Evolutionary conservation across 2,113 vertebrate species (phyloP), one percentile per base, ranked within the genome.

Genomic region (Strix aluco): DNA sequence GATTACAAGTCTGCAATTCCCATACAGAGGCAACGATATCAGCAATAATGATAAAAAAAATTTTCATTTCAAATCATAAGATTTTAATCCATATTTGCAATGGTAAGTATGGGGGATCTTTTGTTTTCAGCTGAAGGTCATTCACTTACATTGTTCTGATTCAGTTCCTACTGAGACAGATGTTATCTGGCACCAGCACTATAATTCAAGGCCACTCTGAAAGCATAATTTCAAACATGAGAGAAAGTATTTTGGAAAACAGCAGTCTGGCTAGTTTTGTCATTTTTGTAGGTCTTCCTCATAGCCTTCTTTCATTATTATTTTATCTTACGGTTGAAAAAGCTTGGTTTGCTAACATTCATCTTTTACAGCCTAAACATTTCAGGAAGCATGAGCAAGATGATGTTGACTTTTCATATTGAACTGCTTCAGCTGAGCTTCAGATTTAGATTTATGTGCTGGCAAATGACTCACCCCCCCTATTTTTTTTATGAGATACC

Each of bases 401-500:
- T 75, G 27, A 63, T 18, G 4, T 29, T 81, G 52, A 54, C 77
- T 88, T 90, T 73, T 54, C 46, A 90, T 49, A 46, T 19, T 85
- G 20, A 8, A 34, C 36, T 74, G 59, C 36, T 96, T 94, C 61
- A 82, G 18, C 65, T 73, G 30, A 83, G 61, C 82, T 96, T 86
- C 46, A 42, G 71, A 66, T 67, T 63, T 38, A 86, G 90, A 87
- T 86, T 78, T 88, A 88, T 42, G 8, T 55, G 30, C 77, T 69
- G 65, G 52, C 71, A 80, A 95, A 88, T 32, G 61, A 61, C 73
- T 15, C 11, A 1, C 11, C 34, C 27, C 26, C 11, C 7, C 9
- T 11, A 2, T 10, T 82, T 90, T 10, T 95, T 94, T 97, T 55
- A 96, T 91, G 92, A 97, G 78, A 96, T 95, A 91, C 42, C 66